A percentile compares a stretch with the other conserved stretches of the same genome.
phyloP scores from a whole-genome alignment of 2,888 invertebrate species.

The Aspidiotus destructor region DNA sequence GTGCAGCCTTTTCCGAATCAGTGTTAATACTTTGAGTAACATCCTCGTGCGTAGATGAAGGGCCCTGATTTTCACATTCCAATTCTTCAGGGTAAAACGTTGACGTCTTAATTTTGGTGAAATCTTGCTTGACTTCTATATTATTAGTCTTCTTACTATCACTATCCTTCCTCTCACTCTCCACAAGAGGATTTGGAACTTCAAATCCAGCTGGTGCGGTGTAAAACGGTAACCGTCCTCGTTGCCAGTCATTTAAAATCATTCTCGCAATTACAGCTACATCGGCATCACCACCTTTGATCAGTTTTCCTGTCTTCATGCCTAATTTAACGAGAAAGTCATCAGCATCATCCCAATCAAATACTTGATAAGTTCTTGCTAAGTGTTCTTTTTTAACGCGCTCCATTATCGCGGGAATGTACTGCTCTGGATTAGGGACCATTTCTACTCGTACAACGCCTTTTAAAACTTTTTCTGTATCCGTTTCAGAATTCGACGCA shows the following conservation, averaged over 20 bases:
- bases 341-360: slow-evolving; percentile 65
- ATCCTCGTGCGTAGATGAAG: slow-evolving; percentile 25
- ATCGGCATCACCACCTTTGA: slow-evolving; percentile 97
- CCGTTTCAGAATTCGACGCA: slow-evolving; percentile 89
- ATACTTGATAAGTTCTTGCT: slow-evolving; percentile 79
- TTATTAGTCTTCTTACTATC: slow-evolving; percentile 33
- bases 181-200: slow-evolving; percentile 45
- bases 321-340: slow-evolving; percentile 91
- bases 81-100: slow-evolving; percentile 53
- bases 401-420: slow-evolving; percentile 74
- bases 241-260: slow-evolving; percentile 97
- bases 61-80: slow-evolving; percentile 6
- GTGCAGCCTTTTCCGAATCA: slow-evolving; percentile 26
- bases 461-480: slow-evolving; percentile 88
- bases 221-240: slow-evolving; percentile 94
- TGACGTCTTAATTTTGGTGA: slow-evolving; percentile 67
- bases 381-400: slow-evolving; percentile 84
- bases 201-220: slow-evolving; percentile 76
- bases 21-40: slow-evolving; percentile 32
- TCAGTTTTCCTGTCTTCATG: slow-evolving; percentile 70
- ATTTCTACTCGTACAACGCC: slow-evolving; percentile 95
- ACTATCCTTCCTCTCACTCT: neutral
- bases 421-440: slow-evolving; percentile 88
- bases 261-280: slow-evolving; percentile 77
- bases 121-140: slow-evolving; percentile 59